Base-by-base conservation (phyloP, 1,140 invertebrate species). In the Drosophila ohnishii region DNA sequence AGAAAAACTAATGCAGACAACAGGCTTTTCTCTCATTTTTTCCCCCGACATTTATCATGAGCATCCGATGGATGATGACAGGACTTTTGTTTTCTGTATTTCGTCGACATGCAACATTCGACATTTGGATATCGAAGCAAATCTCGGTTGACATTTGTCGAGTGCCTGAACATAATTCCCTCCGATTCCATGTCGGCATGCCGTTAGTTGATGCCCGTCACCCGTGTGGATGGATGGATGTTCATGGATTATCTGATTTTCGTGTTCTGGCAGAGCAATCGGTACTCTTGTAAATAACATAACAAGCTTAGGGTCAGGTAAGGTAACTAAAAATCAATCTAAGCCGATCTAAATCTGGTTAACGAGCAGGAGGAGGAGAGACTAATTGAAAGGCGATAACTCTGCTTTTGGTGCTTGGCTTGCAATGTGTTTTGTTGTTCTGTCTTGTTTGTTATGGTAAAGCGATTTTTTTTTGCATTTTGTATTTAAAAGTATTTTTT, bases 231-330 rank as follows among this genome's bases (percentile, higher is more conserved):
- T 57, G 73, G 75, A 78, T 53, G 50, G 84, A 84, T 88, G 84
- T 78, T 84, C 84, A 88, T 88, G 66, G 74, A 88, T 88, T 88
- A 88, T 88, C 84, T 88, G 84, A 84, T 89, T 88, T 88, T 88
- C 84, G 84, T 88, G 82, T 80, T 69, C 59, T 72, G 78, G 65
- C 75, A 53, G 57, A 32, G 45, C 59, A 63, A 74, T 69, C 50
- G 32, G n/a, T 55, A 51, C 50, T 80, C 85, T 87, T 88, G 84
- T 87, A 88, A 84, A 87, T 88, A 88, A 77, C 84, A 87, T 87
- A 75, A 44, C 32, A 70, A 79, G 59, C 39, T 51, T 61, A 61
- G 32, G 9, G 53, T 34, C 44, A 66, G 70, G 60, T 60, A 62
- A 64, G 75, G 39, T 50, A 66, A 77, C 76, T 83, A 88, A 84